Base-by-base conservation (phyloP, 2,113 vertebrate genomes). In the Cyanoderma ruficeps region DNA sequence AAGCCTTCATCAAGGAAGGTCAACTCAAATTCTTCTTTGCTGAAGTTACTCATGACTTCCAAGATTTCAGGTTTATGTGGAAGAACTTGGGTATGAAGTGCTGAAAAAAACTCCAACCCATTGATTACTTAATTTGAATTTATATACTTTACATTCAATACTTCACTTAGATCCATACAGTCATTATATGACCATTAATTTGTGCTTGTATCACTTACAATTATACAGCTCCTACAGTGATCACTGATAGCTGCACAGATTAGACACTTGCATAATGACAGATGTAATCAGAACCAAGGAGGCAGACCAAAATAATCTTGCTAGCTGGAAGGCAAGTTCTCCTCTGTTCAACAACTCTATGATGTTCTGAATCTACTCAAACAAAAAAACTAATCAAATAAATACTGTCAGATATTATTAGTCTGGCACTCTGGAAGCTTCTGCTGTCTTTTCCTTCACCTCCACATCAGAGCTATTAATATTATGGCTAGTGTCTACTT, bases 1-100 rank as follows among this genome's bases (percentile, higher is more conserved):
- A 99, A 99, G 57, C 99, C 99, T 97, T 99, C 99, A 15, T 99
- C 99, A 28, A 99, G 98, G 96, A 99, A 99, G 83, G 98, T 97
- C 94, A 99, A 98, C 65, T 99, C 98, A 96, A 98, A 98, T 77
- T 99, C 98, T 52, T 97, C 97, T 76, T 96, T 96, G 88, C 86
- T 94, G 61, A 98, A 97, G 95, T 84, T 96, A 94, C 91, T 98
- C 99, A 99, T 99, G 95, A 94, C 98, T 96, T 86, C 92, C 79
- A 23, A 89, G 70, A 80, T 82, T 74, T 85, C 77, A 60, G 83
- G 52, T 70, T 83, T 86, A 81, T 0, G 71, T 75, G 69, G 93
- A 52, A 89, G 55, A 68, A 87, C 57, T 80, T 60, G 47, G 68
- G 31, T 83, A 72, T n/a, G 97, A 98, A 96, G 98, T 98, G 95